Percentiles rank a stretch among this genome's conserved stretches.
phyloP scores from a whole-genome alignment of 2,113 vertebrate genomes.

The Cynopterus brachyotis region DNA sequence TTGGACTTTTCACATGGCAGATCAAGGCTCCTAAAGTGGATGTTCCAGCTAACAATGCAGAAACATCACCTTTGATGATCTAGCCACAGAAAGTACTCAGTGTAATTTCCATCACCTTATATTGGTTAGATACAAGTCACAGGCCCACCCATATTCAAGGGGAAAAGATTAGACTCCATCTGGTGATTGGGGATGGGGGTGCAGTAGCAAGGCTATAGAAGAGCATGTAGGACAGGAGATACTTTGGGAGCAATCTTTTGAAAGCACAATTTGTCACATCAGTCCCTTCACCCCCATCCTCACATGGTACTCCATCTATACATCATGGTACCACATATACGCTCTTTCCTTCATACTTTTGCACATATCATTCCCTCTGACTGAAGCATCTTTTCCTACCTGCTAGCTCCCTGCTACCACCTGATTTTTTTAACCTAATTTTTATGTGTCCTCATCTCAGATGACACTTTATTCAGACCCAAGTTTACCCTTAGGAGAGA shows the following conservation, averaged over 20 bases:
- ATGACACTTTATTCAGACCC: neutral
- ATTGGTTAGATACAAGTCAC: neutral
- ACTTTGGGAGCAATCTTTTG: neutral
- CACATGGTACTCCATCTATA: neutral
- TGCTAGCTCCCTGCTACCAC: neutral
- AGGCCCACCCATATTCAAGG: neutral
- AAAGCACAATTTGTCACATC: neutral
- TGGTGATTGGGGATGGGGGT: neutral
- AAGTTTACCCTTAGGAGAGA: neutral
- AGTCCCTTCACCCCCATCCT: neutral
- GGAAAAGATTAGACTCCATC: neutral
- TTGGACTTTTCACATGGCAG: neutral
- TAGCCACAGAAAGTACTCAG: neutral
- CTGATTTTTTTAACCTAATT: neutral
- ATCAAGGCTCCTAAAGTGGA: neutral
- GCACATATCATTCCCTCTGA: neutral
- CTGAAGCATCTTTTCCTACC: neutral
- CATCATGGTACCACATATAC: neutral
- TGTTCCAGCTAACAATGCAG: neutral
- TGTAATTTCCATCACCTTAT: neutral
- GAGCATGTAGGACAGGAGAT: neutral
- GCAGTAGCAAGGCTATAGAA: neutral
- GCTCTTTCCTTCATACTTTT: neutral
- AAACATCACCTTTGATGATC: neutral
- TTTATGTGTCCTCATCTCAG: neutral